Conservation (phyloP, 2,797 vertebrate genomes). For the Loris lydekkerianus region DNA sequence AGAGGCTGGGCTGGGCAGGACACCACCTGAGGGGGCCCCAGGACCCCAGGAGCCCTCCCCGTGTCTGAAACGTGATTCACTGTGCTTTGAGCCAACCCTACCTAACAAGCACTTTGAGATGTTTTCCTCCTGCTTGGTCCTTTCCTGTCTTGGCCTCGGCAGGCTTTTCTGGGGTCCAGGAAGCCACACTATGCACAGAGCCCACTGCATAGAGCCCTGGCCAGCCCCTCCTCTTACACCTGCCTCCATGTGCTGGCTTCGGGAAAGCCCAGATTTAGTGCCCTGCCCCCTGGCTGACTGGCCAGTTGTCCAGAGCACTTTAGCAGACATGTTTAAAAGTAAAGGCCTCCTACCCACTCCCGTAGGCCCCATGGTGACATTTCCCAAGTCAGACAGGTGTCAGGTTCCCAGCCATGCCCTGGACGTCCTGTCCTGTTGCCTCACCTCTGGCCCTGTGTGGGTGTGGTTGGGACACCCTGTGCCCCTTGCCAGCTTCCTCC, state of each 20-base stretch:
- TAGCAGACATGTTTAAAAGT: constrained; percentile 69
- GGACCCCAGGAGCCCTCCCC: constrained; percentile 40
- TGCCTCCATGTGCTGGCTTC: constrained; percentile 59
- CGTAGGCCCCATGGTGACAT: neutral
- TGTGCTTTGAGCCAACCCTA: constrained; percentile 72
- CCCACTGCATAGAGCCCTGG: constrained; percentile 67
- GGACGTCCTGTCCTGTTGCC: neutral
- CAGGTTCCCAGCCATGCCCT: constrained; percentile 58
- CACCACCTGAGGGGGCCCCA: constrained; percentile 55
- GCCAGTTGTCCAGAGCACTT: constrained; percentile 80
- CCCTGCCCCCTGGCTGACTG: constrained; percentile 70
- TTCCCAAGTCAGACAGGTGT: constrained; percentile 69
- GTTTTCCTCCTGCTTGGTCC: constrained; percentile 72
- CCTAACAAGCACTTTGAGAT: constrained; percentile 81
- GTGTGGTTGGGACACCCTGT: constrained; percentile 53
- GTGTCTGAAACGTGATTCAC: constrained; percentile 65
- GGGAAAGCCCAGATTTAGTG: constrained; percentile 65
- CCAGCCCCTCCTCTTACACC: constrained; percentile 75
- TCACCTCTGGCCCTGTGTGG: neutral
- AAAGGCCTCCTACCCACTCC: constrained; percentile 43
- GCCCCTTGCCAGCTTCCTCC: constrained; percentile 59
- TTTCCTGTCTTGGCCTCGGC: constrained; percentile 67
- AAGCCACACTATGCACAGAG: constrained; percentile 78
- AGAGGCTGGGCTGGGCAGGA: constrained; percentile 75
- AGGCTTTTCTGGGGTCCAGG: constrained; percentile 65